phyloP scores from a whole-genome alignment of 2,797 vertebrate genomes.

The Onychomys leucogaster region DNA sequence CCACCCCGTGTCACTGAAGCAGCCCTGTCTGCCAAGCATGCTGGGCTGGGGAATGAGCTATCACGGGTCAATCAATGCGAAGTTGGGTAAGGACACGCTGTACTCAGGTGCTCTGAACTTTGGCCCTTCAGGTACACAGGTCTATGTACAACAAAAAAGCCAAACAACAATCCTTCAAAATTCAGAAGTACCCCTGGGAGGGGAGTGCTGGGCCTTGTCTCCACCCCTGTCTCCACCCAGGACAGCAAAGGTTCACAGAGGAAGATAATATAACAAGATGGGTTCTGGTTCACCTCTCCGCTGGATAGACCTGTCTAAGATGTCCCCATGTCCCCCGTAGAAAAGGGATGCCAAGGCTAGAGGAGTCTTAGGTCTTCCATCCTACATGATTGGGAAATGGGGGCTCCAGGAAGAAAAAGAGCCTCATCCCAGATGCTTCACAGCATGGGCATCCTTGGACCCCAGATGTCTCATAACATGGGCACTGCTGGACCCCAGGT shows the following conservation, averaged over 20 bases:
- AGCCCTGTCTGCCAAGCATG: background rate
- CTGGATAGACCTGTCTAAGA: background rate
- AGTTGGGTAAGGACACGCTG: background rate
- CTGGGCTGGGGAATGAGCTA: background rate
- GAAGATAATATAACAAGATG: background rate
- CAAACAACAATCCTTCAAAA: conserved; percentile 1
- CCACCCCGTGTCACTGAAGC: background rate
- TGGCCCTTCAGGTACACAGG: background rate
- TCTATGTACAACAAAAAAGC: conserved; percentile 50
- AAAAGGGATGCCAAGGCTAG: background rate
- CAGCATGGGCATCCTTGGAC: background rate
- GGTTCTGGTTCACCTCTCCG: background rate
- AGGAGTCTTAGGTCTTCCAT: background rate
- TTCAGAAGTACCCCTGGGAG: background rate
- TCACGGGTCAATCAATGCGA: background rate
- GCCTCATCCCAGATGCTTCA: background rate
- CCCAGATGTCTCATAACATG: no score
- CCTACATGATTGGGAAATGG: background rate
- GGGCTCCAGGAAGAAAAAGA: background rate
- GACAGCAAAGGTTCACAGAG: background rate
- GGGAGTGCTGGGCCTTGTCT: background rate
- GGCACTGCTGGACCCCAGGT: no score
- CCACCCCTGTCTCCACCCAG: background rate
- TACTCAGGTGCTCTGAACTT: conserved; percentile 48
- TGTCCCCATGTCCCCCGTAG: no score